Evolutionary conservation across 2,797 vertebrate genomes (phyloP).

Genomic region (Orestias chungarensis): DNA sequence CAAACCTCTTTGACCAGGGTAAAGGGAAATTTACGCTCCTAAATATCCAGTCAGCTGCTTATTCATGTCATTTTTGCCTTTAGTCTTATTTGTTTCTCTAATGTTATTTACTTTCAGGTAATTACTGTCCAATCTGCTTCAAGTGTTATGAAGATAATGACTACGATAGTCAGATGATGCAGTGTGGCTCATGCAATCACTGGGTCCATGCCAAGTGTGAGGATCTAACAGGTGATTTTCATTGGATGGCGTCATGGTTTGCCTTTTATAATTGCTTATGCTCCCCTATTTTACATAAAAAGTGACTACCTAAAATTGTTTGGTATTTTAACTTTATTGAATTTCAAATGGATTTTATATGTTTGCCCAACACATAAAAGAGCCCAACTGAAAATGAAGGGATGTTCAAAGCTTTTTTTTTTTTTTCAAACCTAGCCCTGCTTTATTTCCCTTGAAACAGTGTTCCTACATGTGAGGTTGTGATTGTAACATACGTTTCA

Average conservation of each 20-base stretch:
- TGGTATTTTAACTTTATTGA: background rate
- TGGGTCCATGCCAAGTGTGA: conserved; percentile 95
- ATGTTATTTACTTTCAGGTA: conserved; percentile 74
- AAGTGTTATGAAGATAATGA: conserved; percentile 95
- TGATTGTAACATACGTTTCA: background rate
- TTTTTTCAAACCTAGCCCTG: no score
- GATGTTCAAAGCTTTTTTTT: no score
- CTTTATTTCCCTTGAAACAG: background rate
- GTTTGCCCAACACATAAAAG: no score
- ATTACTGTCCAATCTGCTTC: conserved; percentile 93
- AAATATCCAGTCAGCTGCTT: background rate
- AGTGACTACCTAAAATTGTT: background rate
- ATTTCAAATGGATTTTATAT: background rate
- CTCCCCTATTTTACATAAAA: background rate
- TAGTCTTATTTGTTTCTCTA: background rate
- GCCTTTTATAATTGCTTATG: background rate
- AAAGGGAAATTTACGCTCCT: conserved; percentile 30
- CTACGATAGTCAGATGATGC: conserved; percentile 96
- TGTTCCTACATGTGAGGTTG: background rate
- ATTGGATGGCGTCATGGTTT: background rate
- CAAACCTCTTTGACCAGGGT: conserved; percentile 88
- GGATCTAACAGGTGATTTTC: conserved; percentile 85
- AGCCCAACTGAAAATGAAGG: background rate
- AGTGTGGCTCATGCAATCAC: conserved; percentile 91
- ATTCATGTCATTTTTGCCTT: background rate